Evolutionary conservation across 1,140 invertebrate species (phyloP), one percentile per base, ranked within the genome.

Genomic region (Acromyrmex charruanus): DNA sequence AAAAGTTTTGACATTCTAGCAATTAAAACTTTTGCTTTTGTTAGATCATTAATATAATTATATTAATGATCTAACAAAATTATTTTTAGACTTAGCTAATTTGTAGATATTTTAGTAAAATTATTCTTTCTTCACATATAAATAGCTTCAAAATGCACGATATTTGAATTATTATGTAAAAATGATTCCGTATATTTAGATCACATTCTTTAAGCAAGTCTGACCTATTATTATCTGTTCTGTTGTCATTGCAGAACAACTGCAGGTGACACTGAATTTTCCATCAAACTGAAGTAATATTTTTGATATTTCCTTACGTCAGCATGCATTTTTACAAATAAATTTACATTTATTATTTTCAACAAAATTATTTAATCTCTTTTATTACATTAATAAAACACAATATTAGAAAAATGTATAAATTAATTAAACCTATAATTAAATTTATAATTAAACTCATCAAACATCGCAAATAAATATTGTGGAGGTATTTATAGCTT

Each of bases 131-230:
- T 44, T 9, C 9, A 9, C 1, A 1, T 44, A 80, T 35, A 35
- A 77, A 65, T 53, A 68, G 63, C 7, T 65, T 77, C 10, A 3
- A 66, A 77, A 31, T 16, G 39, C 12, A 35, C 18, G 2, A 31
- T 59, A 72, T 49, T 59, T 49, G 12, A 82, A 14, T 72, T 28
- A 49, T 44, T 68, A 44, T 1, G 18, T 53, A 55, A 44, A 71
- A 72, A 2, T 21, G 21, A 58, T 72, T 31, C 39, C 18, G 18
- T 72, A 82, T 59, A 72, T 72, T 72, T 61, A 25, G 51, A 72
- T 44, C 31, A 35, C 31, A 35, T 35, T 81, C 35, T n/a, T 35
- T 80, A 69, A 2, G 14, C 39, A 21, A 71, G 3, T 68, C n/a
- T n/a, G 31, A 3, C 18, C 16, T 71, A 18, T 58, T 72, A 72